phyloP scores from a whole-genome alignment of 1,140 invertebrate species.

The Diabrotica undecimpunctata region DNA sequence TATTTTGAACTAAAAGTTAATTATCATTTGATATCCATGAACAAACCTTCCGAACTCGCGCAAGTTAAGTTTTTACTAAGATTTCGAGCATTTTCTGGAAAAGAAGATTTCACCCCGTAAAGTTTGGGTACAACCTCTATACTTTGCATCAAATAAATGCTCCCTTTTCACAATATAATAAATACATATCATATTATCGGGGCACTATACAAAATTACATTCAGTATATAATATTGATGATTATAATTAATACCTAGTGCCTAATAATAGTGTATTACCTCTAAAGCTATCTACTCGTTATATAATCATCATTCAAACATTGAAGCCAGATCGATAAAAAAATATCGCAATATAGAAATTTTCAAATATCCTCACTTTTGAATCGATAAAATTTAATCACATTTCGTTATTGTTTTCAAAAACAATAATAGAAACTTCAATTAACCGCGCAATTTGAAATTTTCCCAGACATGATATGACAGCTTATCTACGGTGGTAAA shows the following conservation, averaged over 20 bases:
- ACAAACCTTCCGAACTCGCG: neutral
- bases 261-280: conserved; percentile 27
- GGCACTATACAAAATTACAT: conserved; percentile 31
- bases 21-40: too few relatives aligned
- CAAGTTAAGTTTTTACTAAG: too few relatives aligned
- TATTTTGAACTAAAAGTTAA: too few relatives aligned
- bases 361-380: too few relatives aligned
- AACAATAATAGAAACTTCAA: too few relatives aligned
- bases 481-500: too few relatives aligned
- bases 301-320: conserved; percentile 34
- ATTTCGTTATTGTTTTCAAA: too few relatives aligned
- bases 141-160: conserved; percentile 87
- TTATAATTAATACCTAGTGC: conserved; percentile 30
- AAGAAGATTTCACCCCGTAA: neutral
- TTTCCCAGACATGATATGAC: too few relatives aligned
- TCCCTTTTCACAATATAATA: conserved; percentile 41
- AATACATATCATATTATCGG: conserved; percentile 35
- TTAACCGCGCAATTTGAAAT: too few relatives aligned
- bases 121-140: conserved; percentile 70
- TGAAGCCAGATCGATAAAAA: neutral
- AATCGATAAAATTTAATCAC: too few relatives aligned
- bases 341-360: too few relatives aligned
- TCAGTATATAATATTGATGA: conserved; percentile 22
- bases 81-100: too few relatives aligned
- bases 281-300: conserved; percentile 35